A percentile compares a stretch with the other conserved stretches of the same genome.
phyloP scores from a whole-genome alignment of 2,113 vertebrate genomes.

The Brachyhypopomus occidentalis region DNA sequence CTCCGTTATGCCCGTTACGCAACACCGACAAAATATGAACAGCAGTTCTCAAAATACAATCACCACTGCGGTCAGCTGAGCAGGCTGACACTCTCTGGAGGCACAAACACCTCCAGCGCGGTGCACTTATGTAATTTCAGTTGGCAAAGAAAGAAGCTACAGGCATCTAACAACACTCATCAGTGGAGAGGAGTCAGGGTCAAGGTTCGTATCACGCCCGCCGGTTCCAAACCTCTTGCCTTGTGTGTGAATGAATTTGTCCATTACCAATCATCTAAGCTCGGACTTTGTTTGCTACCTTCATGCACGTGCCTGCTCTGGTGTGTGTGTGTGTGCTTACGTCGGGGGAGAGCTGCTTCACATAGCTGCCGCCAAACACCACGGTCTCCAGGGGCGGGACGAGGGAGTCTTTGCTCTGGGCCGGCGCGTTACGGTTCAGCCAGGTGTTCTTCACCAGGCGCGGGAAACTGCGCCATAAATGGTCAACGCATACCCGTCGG shows the following conservation, averaged over 20 bases:
- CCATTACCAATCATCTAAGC: not conserved
- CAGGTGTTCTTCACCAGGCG: conserved; percentile 93
- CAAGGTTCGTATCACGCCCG: not conserved
- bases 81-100: not conserved
- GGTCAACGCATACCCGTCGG: conserved; percentile 17
- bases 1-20: not conserved
- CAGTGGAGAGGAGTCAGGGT: not conserved
- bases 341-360: conserved; percentile 91
- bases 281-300: not conserved
- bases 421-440: conserved; percentile 94
- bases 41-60: not conserved
- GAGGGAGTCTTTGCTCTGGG: conserved; percentile 90
- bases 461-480: conserved; percentile 82
- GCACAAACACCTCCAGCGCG: not conserved
- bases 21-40: not conserved
- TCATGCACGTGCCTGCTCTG: not conserved
- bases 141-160: not conserved
- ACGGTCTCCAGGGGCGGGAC: conserved; percentile 93
- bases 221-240: not conserved
- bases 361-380: conserved; percentile 92
- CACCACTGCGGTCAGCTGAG: not conserved
- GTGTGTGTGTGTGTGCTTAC: conserved; percentile 76
- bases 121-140: not conserved
- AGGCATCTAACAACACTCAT: too few relatives aligned
- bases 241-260: not conserved